Evolutionary conservation across 2,113 vertebrate genomes (phyloP).

Genomic region (Platysternon megacephalum): DNA sequence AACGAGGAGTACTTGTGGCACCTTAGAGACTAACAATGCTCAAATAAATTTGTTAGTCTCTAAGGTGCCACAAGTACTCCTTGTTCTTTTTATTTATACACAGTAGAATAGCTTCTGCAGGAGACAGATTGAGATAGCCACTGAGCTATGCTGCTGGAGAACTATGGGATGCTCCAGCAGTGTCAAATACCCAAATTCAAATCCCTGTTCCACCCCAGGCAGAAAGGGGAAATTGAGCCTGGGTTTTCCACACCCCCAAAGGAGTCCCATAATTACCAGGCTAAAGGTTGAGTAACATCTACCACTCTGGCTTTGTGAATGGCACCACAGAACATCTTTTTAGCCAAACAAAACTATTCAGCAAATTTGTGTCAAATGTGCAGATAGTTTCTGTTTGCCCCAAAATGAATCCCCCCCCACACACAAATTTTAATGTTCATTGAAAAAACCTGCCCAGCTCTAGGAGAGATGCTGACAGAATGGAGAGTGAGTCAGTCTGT

Average conservation of each 20-base stretch:
- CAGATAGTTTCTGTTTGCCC: not conserved
- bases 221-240: not conserved
- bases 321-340: not conserved
- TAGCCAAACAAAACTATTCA: not conserved
- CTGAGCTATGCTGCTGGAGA: too few relatives aligned
- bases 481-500: not conserved
- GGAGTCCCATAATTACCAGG: not conserved
- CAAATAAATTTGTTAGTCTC: too few relatives aligned
- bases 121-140: not conserved
- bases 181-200: not conserved
- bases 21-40: too few relatives aligned
- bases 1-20: too few relatives aligned
- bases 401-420: too few relatives aligned
- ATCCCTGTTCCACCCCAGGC: too few relatives aligned
- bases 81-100: not conserved
- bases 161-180: not conserved
- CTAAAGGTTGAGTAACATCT: not conserved
- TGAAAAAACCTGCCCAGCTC: not conserved
- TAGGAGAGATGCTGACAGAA: not conserved
- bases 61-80: too few relatives aligned
- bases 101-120: not conserved
- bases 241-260: not conserved
- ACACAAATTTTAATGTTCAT: not conserved
- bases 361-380: not conserved
- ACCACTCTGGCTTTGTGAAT: not conserved